These are phyloP conservation scores for Metellina segmentata DNA, from an alignment of 2,888 invertebrate species.

Conservation along the genomic window DNA sequence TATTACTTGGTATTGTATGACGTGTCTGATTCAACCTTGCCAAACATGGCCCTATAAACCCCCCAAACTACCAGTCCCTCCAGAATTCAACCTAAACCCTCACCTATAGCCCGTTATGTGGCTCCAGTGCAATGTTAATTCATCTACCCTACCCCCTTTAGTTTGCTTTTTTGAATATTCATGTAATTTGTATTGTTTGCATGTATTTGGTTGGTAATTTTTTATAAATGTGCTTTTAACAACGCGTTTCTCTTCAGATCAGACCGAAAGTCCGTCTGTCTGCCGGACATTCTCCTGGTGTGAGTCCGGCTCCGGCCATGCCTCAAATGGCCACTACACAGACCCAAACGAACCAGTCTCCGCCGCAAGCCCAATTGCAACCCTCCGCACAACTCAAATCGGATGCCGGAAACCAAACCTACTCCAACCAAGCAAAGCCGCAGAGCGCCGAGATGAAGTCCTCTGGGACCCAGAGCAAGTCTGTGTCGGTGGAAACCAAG, in stretches of 20 bases:
- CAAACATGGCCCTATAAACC: too few relatives aligned
- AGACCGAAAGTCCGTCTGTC: slow-evolving; percentile 37
- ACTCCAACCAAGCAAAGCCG: slow-evolving; percentile 48
- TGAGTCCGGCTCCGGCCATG: slow-evolving; percentile 3
- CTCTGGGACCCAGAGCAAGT: slow-evolving; percentile 60
- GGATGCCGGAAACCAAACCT: slow-evolving; percentile 78
- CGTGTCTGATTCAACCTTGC: too few relatives aligned
- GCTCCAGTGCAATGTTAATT: too few relatives aligned
- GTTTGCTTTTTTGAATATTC: too few relatives aligned
- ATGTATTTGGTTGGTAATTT: too few relatives aligned
- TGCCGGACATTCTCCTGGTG: slow-evolving; percentile 31
- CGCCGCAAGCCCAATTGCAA: slow-evolving; percentile 6
- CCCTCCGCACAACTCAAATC: slow-evolving; percentile 76
- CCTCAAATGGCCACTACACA: slow-evolving; percentile 75
- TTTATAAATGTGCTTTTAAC: too few relatives aligned
- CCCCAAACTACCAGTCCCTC: too few relatives aligned
- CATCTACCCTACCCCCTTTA: too few relatives aligned
- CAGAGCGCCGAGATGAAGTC: slow-evolving; percentile 46
- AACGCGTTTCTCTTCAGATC: slow-evolving; percentile 19
- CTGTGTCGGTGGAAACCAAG: slow-evolving; percentile 41
- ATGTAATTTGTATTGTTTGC: too few relatives aligned
- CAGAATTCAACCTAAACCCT: too few relatives aligned
- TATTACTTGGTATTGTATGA: too few relatives aligned
- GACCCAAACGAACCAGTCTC: slow-evolving; percentile 69
- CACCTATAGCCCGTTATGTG: too few relatives aligned